These are phyloP conservation scores for Atractosteus spatula DNA, from an alignment of 2,113 vertebrate genomes.

Conservation along the genomic window DNA sequence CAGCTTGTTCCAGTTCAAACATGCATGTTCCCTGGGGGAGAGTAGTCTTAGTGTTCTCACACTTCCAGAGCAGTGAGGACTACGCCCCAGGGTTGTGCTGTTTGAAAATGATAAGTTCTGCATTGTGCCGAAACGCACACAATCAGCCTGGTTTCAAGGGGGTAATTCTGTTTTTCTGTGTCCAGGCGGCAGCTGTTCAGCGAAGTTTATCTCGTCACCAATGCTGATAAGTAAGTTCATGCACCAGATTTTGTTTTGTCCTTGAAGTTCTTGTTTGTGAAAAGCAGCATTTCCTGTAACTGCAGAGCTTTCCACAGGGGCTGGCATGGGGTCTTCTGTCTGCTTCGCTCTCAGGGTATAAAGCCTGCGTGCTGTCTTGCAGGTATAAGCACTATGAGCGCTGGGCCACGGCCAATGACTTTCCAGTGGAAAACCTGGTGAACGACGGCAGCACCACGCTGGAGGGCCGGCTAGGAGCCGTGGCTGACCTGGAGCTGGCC, in stretches of 20 bases:
- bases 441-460: conserved; percentile 74
- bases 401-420: conserved; percentile 78
- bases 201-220: conserved; percentile 74
- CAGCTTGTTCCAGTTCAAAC: no score
- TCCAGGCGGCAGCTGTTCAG: conserved; percentile 73
- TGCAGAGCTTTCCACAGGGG: no score
- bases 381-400: conserved; percentile 78
- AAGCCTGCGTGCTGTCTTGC: background rate
- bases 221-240: conserved; percentile 74
- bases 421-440: conserved; percentile 70
- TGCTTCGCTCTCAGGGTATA: background rate
- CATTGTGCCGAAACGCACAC: no score
- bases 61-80: no score
- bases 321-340: background rate
- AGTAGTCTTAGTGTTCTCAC: no score
- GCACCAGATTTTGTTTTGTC: background rate
- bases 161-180: conserved; percentile 11
- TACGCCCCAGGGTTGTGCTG: no score
- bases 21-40: no score
- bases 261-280: no score
- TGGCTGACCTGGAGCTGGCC: conserved; percentile 70
- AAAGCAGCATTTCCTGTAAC: no score
- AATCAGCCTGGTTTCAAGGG: background rate
- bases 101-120: no score
- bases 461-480: conserved; percentile 64